Percentiles rank a stretch among this genome's conserved stretches.
These are phyloP conservation scores for Cordilura impudica DNA, from an alignment of 2,888 invertebrate genomes.

Conservation along the genomic window DNA sequence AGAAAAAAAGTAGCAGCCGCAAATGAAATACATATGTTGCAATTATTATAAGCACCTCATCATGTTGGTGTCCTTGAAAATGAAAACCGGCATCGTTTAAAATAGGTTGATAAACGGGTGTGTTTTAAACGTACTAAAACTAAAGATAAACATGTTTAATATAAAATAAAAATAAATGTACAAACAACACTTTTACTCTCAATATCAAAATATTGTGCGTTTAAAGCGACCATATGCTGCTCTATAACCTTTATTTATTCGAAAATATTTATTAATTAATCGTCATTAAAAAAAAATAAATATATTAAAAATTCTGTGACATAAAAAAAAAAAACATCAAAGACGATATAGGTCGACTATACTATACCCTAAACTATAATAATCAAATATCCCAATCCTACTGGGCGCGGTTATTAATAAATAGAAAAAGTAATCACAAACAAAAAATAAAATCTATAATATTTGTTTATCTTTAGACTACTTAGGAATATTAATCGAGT, in stretches of 20 bases:
- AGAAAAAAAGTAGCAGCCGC: not conserved
- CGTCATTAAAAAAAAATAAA: not conserved
- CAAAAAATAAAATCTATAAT: too few relatives aligned
- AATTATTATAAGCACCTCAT: constrained; percentile 43
- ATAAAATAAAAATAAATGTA: not conserved
- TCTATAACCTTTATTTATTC: too few relatives aligned
- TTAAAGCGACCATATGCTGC: too few relatives aligned
- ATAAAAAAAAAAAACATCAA: not conserved
- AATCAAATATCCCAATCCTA: too few relatives aligned
- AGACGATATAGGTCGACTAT: not conserved
- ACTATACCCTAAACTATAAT: too few relatives aligned
- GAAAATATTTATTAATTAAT: too few relatives aligned
- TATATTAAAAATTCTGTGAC: too few relatives aligned
- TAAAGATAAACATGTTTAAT: constrained; percentile 16
- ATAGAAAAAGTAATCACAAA: too few relatives aligned
- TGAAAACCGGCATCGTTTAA: constrained; percentile 43
- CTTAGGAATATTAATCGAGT: too few relatives aligned
- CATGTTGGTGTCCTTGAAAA: constrained; percentile 46
- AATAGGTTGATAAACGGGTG: constrained; percentile 46
- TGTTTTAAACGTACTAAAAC: constrained; percentile 11
- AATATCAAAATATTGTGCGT: too few relatives aligned
- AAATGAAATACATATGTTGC: constrained; percentile 37
- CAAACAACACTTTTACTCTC: constrained; percentile 19
- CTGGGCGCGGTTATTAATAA: too few relatives aligned
- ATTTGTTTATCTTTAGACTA: too few relatives aligned